Evolutionary conservation across 2,797 vertebrate species (phyloP), one percentile per base, ranked within the genome.

Genomic region (Propithecus perrieri): DNA sequence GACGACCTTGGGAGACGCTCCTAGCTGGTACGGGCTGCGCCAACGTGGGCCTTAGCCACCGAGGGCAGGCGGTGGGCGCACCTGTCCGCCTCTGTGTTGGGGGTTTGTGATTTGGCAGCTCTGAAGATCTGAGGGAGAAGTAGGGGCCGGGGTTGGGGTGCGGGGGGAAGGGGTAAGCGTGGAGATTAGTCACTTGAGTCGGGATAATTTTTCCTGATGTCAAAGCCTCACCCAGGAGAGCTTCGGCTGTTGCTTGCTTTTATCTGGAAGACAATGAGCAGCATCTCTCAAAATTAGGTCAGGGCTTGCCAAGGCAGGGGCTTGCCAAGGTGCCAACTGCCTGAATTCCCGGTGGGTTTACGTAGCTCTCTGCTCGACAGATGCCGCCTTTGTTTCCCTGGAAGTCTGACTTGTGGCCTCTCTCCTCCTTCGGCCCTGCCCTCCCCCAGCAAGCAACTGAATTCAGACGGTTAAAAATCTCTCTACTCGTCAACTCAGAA

Each of bases 251-350:
- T 48, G 72, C 91, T 97, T 72, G 84, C n/a, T 97, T 97, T 94
- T 69, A 93, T 95, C 94, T 86, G 97, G 96, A 86, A 90, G 65
- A 96, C 96, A 91, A 92, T 53, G 26, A 94, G 95, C 89, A 93
- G 28, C 79, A 17, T 86, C 91, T 98, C 86, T 96, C 83, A 61
- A 0, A 98, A 98, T 92, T 84, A 96, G 98, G 97, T 98, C 97
- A 95, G 11, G 75, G 84, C 87, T 94, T 91, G 97, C 75, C 53
- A 71, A 92, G 4, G 96, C 79, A 97, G 95, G 80, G 96, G 13
- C 93, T 78, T 95, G 97, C 98, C 97, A 98, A 97, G 96, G 96
- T 78, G 48, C 72, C 92, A 11, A 97, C 95, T 11, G 96, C 93
- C 41, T 95, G 48, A 26, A 57, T 91, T 96, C 97, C 43, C 84